A percentile compares a stretch with the other conserved stretches of the same genome.
These are phyloP conservation scores for Deilephila elpenor DNA, from an alignment of 2,888 invertebrate species.

Conservation along the genomic window DNA sequence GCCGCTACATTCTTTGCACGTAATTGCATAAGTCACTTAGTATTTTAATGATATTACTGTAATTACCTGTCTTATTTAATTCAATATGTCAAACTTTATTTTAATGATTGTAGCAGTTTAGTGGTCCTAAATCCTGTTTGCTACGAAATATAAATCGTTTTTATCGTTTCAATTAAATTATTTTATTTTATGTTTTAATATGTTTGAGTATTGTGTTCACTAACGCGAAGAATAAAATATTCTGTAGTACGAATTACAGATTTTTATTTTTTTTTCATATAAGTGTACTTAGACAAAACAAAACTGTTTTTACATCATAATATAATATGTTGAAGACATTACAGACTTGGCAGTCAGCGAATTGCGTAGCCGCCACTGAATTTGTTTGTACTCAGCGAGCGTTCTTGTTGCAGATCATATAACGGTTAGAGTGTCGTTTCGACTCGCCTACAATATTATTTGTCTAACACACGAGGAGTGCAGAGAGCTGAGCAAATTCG, in stretches of 20 bases:
- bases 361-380: constrained; percentile 60
- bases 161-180: too few species aligned
- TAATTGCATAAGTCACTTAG: neutral
- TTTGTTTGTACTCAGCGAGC: constrained; percentile 68
- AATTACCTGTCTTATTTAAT: neutral
- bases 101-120: too few species aligned
- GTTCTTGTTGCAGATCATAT: constrained; percentile 66
- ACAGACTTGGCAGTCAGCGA: constrained; percentile 63
- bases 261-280: constrained; percentile 37
- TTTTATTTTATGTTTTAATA: too few species aligned
- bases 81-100: too few species aligned
- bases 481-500: neutral
- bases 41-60: neutral
- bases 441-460: constrained; percentile 37
- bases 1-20: neutral
- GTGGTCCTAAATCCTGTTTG: too few species aligned
- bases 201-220: too few species aligned
- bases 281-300: constrained; percentile 40
- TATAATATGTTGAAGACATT: constrained; percentile 39
- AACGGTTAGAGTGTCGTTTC: constrained; percentile 54
- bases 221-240: neutral
- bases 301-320: constrained; percentile 49
- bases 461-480: constrained; percentile 11
- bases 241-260: neutral
- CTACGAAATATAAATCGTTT: too few species aligned